These are phyloP conservation scores for Acipenser oxyrinchus DNA, from an alignment of 2,797 vertebrate species.

Conservation along the genomic window DNA sequence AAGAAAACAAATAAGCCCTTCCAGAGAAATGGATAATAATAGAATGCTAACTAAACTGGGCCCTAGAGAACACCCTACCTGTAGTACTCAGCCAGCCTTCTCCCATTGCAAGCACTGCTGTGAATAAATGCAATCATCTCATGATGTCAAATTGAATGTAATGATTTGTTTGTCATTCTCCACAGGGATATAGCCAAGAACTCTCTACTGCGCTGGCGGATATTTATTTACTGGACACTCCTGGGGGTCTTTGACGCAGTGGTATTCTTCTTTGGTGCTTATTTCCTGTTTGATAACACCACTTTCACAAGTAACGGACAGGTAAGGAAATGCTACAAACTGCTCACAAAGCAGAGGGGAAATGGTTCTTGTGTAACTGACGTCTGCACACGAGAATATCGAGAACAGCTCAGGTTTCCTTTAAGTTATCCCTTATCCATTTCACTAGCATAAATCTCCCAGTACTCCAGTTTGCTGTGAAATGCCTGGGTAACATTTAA, in stretches of 20 bases:
- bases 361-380: too few species aligned
- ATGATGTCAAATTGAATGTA: not conserved
- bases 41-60: too few species aligned
- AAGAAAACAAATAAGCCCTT: too few species aligned
- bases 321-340: slow-evolving; percentile 42
- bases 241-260: slow-evolving; percentile 85
- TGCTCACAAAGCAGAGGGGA: too few species aligned
- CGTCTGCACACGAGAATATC: not conserved
- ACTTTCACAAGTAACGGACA: slow-evolving; percentile 85
- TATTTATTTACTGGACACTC: slow-evolving; percentile 90
- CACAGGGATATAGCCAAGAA: slow-evolving; percentile 93
- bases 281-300: slow-evolving; percentile 90
- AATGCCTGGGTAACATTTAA: too few species aligned
- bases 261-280: slow-evolving; percentile 96
- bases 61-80: not conserved
- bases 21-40: too few species aligned
- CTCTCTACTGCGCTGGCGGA: slow-evolving; percentile 78
- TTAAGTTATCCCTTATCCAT: not conserved
- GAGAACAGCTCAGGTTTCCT: not conserved
- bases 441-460: too few species aligned
- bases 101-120: not conserved
- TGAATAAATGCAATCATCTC: not conserved
- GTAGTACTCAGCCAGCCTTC: not conserved
- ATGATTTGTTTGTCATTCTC: slow-evolving; percentile 15
- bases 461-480: too few species aligned